Percentiles rank a stretch among this genome's conserved stretches.
Evolutionary conservation across 2,113 vertebrate genomes (phyloP).

Genomic region (Orthonyx spaldingii): DNA sequence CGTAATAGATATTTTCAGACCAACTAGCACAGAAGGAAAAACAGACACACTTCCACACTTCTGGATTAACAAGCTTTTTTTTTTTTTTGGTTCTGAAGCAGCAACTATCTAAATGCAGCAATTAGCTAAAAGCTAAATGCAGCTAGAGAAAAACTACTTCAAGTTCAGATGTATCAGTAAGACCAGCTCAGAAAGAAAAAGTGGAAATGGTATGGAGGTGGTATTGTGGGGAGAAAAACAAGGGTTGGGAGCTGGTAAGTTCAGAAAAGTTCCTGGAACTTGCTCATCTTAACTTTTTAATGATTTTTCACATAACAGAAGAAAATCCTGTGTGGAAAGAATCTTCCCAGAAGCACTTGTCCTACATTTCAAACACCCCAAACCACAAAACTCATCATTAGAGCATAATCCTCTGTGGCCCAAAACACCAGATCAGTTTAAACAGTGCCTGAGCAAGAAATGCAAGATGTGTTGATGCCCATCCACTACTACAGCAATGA

Average conservation of each 20-base stretch:
- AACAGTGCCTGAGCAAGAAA: not conserved
- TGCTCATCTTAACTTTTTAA: not conserved
- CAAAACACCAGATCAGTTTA: not conserved
- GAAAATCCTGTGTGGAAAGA: slow-evolving; percentile 2
- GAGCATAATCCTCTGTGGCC: not conserved
- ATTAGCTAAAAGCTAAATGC: not conserved
- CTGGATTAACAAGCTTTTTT: not conserved
- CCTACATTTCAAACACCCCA: slow-evolving; percentile 40
- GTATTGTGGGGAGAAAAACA: not conserved
- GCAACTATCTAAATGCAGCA: not conserved
- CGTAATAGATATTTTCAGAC: not conserved
- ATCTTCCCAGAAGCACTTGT: slow-evolving; percentile 39
- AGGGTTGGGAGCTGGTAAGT: not conserved
- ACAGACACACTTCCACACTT: not conserved
- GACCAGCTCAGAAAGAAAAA: not conserved
- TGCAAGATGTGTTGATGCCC: not conserved
- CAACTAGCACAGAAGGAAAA: not conserved
- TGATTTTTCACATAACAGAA: not conserved
- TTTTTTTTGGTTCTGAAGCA: not conserved
- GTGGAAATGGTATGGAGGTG: not conserved
- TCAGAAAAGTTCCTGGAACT: not conserved
- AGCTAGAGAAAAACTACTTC: not conserved
- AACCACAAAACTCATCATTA: slow-evolving; percentile 46
- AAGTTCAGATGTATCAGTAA: not conserved
- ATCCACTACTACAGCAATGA: not conserved